These are phyloP conservation scores for Adelosebastes latens DNA, from an alignment of 2,797 vertebrate genomes.

Conservation along the genomic window DNA sequence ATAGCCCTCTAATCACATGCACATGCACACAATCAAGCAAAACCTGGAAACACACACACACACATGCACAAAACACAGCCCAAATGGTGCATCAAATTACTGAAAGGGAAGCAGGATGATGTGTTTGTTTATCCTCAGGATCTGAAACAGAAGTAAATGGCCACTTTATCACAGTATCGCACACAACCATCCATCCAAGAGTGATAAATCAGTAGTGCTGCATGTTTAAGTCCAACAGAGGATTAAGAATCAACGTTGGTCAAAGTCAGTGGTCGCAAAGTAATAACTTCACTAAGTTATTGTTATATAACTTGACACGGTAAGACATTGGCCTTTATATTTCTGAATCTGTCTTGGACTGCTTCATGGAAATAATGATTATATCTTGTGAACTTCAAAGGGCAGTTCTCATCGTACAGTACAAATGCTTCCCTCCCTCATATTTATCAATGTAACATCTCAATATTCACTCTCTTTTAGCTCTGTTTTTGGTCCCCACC, in stretches of 20 bases:
- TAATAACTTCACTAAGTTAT: neutral
- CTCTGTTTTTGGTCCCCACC: no score
- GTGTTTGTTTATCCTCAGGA: conserved; percentile 43
- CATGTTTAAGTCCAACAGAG: conserved; percentile 10
- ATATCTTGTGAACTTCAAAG: neutral
- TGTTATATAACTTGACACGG: neutral
- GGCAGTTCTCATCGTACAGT: neutral
- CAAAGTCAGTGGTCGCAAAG: neutral
- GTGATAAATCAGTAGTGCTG: neutral
- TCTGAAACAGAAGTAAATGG: conserved; percentile 59
- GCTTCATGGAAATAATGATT: neutral
- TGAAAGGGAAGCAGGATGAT: conserved; percentile 27
- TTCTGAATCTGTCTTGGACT: neutral
- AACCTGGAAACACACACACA: conserved; percentile 27
- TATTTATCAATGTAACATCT: neutral
- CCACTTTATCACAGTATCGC: conserved; percentile 31
- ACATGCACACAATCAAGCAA: conserved; percentile 47
- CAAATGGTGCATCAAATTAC: conserved; percentile 75
- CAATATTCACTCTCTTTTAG: no score
- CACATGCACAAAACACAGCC: neutral
- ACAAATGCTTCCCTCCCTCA: neutral
- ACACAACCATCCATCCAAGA: neutral
- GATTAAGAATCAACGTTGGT: neutral
- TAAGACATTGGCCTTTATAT: neutral
- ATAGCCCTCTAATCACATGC: conserved; percentile 49